Percentiles rank a stretch among this genome's conserved stretches.
Evolutionary conservation across 1,140 invertebrate genomes (phyloP).

Genomic region (Anthonomus grandis): DNA sequence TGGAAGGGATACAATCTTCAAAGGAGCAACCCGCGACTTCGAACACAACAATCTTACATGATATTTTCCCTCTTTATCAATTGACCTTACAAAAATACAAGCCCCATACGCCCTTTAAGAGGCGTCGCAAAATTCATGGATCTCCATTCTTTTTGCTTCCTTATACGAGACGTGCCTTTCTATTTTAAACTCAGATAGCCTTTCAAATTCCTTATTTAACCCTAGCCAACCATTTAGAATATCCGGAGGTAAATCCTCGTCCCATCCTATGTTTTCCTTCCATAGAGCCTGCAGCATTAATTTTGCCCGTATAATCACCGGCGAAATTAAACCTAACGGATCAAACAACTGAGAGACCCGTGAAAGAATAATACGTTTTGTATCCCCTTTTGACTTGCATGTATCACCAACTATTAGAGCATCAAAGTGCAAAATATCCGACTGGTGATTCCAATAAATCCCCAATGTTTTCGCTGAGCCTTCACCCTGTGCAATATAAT

Average conservation of each 20-base stretch:
- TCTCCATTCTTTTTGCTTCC: conserved; percentile 16
- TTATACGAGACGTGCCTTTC: conserved; percentile 1
- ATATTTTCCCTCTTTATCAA: not conserved
- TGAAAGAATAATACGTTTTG: conserved; percentile 8
- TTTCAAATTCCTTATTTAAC: conserved; percentile 4
- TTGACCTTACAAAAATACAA: conserved; percentile 37
- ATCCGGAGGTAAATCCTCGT: conserved; percentile 27
- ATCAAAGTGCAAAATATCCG: not conserved
- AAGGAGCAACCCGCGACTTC: conserved; percentile 10
- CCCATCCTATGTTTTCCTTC: conserved; percentile 33
- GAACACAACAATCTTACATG: not conserved
- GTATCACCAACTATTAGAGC: not conserved
- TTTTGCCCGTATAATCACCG: conserved; percentile 33
- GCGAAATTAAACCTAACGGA: conserved; percentile 39
- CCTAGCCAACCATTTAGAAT: not conserved
- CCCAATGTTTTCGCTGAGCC: not conserved
- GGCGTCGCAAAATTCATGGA: conserved; percentile 46
- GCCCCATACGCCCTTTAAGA: conserved; percentile 42
- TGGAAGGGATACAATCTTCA: conserved; percentile 2
- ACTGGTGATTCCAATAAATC: not conserved
- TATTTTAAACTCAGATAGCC: not conserved
- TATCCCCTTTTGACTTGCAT: not conserved
- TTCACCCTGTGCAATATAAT: not conserved
- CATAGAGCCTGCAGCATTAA: conserved; percentile 43
- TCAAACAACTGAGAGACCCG: conserved; percentile 33